These are phyloP conservation scores for Gambusia yucatana DNA, from an alignment of 2,797 vertebrate genomes.

Conservation along the genomic window DNA sequence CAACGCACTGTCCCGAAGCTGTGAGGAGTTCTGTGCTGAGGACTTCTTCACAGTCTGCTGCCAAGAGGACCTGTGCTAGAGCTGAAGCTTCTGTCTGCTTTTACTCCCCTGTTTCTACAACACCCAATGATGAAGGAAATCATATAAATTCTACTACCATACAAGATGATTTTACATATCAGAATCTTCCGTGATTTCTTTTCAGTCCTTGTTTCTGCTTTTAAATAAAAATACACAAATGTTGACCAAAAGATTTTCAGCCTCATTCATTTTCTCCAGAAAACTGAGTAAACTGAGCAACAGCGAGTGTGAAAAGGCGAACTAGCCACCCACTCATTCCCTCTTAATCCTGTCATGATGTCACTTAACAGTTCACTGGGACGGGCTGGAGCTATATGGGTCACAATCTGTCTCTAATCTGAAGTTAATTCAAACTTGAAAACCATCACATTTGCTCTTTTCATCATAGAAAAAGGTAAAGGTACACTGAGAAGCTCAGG, in stretches of 20 bases:
- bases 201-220: conserved; percentile 8
- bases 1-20: conserved; percentile 10
- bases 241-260: neutral
- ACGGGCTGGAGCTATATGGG: conserved; percentile 52
- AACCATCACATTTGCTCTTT: neutral
- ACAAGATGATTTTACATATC: conserved; percentile 1
- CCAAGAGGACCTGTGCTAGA: conserved; percentile 30
- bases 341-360: conserved; percentile 57
- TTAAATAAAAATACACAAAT: conserved; percentile 6
- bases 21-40: conserved; percentile 49
- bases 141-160: neutral
- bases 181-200: neutral
- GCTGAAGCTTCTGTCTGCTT: neutral
- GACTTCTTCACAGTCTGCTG: conserved; percentile 45
- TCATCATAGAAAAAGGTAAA: neutral
- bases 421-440: conserved; percentile 14
- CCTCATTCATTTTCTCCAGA: neutral
- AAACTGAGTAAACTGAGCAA: neutral
- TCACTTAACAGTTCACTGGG: conserved; percentile 53
- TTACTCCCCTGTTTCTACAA: neutral
- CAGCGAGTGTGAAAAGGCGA: conserved; percentile 6
- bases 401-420: conserved; percentile 47
- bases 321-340: conserved; percentile 9
- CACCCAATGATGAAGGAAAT: neutral
- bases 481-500: neutral